Conservation (phyloP, 37 sponge, comb jelly and placozoan genomes). For the Geodia barretti region DNA sequence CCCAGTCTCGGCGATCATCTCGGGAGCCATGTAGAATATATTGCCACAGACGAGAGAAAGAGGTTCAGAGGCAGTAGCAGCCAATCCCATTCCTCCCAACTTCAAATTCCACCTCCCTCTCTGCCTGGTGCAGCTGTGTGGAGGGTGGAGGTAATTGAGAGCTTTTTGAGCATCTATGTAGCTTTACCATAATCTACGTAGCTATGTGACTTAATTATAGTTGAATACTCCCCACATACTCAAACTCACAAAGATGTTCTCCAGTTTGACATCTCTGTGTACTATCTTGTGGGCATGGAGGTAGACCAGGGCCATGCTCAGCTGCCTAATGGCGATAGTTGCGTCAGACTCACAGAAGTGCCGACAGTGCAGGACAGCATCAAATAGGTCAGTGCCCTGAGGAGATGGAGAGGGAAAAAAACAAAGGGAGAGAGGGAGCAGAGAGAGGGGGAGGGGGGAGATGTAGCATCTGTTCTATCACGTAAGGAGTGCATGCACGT, state of each 20-base stretch:
- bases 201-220: not conserved
- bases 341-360: slow-evolving; percentile 60
- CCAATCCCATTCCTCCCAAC: slow-evolving; percentile 75
- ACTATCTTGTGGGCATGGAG: slow-evolving; percentile 81
- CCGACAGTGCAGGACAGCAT: slow-evolving; percentile 65
- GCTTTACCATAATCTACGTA: not conserved
- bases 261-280: slow-evolving; percentile 77
- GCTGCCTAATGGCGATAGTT: slow-evolving; percentile 48
- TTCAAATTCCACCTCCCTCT: slow-evolving; percentile 61
- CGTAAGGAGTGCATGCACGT: too few species aligned
- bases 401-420: not conserved
- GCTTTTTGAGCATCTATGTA: not conserved
- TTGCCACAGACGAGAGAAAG: slow-evolving; percentile 75
- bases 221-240: too few species aligned
- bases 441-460: not conserved
- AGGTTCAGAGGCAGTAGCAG: slow-evolving; percentile 66
- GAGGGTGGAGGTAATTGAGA: too few species aligned
- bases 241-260: slow-evolving; percentile 79
- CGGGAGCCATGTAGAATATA: slow-evolving; percentile 76
- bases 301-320: slow-evolving; percentile 81
- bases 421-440: too few species aligned
- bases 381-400: slow-evolving; percentile 81
- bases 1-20: slow-evolving; percentile 80
- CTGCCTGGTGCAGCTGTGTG: not conserved
- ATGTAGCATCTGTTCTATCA: too few species aligned